Base-by-base conservation (phyloP, 2,888 invertebrate species). In the Eueremaeus valkanovi region DNA sequence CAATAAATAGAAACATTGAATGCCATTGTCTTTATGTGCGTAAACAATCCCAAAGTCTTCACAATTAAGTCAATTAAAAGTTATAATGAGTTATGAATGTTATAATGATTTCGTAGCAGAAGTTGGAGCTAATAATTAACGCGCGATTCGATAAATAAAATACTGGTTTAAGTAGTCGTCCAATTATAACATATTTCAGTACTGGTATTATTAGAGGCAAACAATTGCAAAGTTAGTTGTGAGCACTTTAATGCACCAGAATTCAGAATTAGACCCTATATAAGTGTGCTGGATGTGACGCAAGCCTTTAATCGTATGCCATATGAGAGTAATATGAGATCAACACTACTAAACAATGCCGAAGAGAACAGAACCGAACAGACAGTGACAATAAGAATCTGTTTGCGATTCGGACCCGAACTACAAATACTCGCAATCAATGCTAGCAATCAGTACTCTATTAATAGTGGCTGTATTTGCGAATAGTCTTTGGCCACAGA, bases 261-360 rank as follows among this genome's bases (percentile, higher is more conserved):
- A n/a, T n/a, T n/a, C n/a, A n/a, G n/a, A 70, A 70, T 70, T 70
- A 70, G 70, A 70, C 70, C 70, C 70, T 70, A 70, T 70, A 70
- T 70, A 70, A 24, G 36, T 36, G 16, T 45, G 18, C 40, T 68
- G 24, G 58, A n/a, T n/a, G 21, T 40, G 70, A 70, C 42, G 70
- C 70, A 45, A 42, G 70, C 70, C 42, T 70, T 70, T 70, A 70
- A 70, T 70, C 45, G 13, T 9, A 42, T 40, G 70, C 42, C 70
- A 70, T 70, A 70, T 63, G 63, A 63, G 63, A 70, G 70, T 70
- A 70, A 70, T 70, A 70, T 27, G 70, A 70, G 70, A 70, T 70
- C 42, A 70, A 66, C 63, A 66, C n/a, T 66, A 40, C 70, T 45
- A 70, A 70, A 70, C 70, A 70, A 70, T 70, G 29, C 29, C 58